A percentile compares a stretch with the other conserved stretches of the same genome.
Evolutionary conservation across 2,888 invertebrate species (phyloP).

Genomic region (Dasysyrphus tricinctus): DNA sequence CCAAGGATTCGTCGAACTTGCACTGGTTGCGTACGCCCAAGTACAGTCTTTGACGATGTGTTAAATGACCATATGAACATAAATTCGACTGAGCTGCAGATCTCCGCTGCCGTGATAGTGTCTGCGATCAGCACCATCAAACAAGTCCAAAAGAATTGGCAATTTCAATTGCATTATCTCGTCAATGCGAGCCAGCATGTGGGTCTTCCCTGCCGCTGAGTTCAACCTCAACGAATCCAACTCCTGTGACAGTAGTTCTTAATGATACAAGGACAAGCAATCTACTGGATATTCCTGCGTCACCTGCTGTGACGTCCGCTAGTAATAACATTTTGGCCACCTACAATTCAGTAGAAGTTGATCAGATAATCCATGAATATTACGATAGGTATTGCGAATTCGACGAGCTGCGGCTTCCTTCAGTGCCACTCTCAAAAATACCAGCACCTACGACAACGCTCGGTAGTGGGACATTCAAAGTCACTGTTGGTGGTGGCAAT

Average conservation of each 20-base stretch:
- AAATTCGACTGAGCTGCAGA: conserved; percentile 81
- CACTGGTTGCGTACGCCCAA: conserved; percentile 89
- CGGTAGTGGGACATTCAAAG: conserved; percentile 70
- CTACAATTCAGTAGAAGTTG: conserved; percentile 60
- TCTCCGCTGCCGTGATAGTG: conserved; percentile 82
- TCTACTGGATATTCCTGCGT: conserved; percentile 21
- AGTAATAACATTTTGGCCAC: conserved; percentile 61
- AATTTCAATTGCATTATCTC: conserved; percentile 59
- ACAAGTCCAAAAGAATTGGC: conserved; percentile 77
- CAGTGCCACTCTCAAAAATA: conserved; percentile 77
- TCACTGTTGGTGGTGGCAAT: conserved; percentile 13
- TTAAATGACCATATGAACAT: conserved; percentile 83
- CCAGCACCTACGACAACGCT: conserved; percentile 50
- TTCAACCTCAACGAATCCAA: conserved; percentile 67
- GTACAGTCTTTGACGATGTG: conserved; percentile 84
- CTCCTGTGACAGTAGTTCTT: conserved; percentile 66
- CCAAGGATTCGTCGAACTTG: conserved; percentile 88
- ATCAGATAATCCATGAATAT: conserved; percentile 81
- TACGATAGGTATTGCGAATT: conserved; percentile 84
- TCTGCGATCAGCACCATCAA: conserved; percentile 83
- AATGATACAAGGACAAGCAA: conserved; percentile 45
- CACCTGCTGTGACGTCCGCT: conserved; percentile 55
- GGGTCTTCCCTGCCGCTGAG: conserved; percentile 71
- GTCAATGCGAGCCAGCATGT: conserved; percentile 26
- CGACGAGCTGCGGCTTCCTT: conserved; percentile 82